Base-by-base conservation (phyloP, 2,888 invertebrate genomes). In the Mesorhabditis sp. region DNA sequence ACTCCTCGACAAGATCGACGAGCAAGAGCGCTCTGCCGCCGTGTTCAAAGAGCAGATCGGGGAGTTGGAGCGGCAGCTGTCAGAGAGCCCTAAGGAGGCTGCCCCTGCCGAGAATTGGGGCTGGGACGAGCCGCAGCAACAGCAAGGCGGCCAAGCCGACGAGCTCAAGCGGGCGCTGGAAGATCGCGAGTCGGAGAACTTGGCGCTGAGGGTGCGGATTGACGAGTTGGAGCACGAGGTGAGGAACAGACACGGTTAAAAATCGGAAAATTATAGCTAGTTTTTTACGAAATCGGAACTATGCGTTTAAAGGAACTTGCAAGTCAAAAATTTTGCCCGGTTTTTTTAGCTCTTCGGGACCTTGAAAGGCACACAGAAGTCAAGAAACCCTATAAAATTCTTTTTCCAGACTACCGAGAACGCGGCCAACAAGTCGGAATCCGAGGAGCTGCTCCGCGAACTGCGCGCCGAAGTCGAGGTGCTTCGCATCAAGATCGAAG, bases 121-220 rank as follows among this genome's bases (percentile, higher is more conserved):
- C 28, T 28, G 28, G 28, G 28, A 28, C 28, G 28, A 28, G 28
- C 28, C 28, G 28, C 28, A 28, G 28, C 2, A 4, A 13, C 58
- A 6, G 44, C 43, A 15, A 64, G 1, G 1, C 6, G 45, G 4
- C n/a, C 62, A 15, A 41, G 28, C 5, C 43, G 43, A 41, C 7
- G 10, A 13, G 64, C 64, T n/a, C 43, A 42, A n/a, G 64, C 5
- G 4, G 6, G 43, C 42, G 62, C 62, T 6, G 1, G 28, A n/a
- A 10, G 28, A 41, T 5, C 64, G 7, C 43, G 63, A 5, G 65
- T 67, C 5, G 70, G 50, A 50, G 67, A 68, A 66, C 50, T 64
- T 15, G 68, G 68, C 10, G 68, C 64, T 43, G 68, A 28, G 28
- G 28, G 28, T 28, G 28, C 28, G 28, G 28, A 28, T 28, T 28